phyloP scores from a whole-genome alignment of 2,888 invertebrate genomes.

The Tortricodes alternella region DNA sequence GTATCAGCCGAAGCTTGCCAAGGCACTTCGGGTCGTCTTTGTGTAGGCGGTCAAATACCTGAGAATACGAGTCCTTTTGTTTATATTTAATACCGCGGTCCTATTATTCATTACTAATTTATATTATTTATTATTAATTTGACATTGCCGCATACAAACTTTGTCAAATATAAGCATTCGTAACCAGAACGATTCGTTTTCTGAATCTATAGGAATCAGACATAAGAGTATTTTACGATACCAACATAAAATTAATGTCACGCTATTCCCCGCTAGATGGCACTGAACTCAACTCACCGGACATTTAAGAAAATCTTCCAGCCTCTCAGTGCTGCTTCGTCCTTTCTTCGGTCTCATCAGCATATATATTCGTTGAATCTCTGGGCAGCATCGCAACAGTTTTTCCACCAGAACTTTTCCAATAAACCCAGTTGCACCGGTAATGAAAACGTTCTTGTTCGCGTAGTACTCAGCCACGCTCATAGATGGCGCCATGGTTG shows the following conservation, averaged over 20 bases:
- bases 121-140: no score
- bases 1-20: slow-evolving; percentile 85
- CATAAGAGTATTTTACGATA: no score
- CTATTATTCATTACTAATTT: no score
- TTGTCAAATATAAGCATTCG: no score
- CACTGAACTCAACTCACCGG: slow-evolving; percentile 59
- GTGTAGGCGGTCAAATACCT: slow-evolving; percentile 83
- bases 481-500: slow-evolving; percentile 61
- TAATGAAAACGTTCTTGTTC: slow-evolving; percentile 86
- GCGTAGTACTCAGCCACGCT: slow-evolving; percentile 82
- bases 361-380: slow-evolving; percentile 86
- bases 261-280: slow-evolving; percentile 31
- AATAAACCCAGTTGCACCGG: slow-evolving; percentile 93
- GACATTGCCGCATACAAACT: no score
- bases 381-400: slow-evolving; percentile 87
- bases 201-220: no score
- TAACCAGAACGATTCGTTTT: not conserved
- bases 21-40: slow-evolving; percentile 80
- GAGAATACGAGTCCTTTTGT: no score
- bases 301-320: slow-evolving; percentile 81
- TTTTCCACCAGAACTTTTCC: slow-evolving; percentile 93
- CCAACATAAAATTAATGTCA: no score
- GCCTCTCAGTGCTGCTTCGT: slow-evolving; percentile 82
- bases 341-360: slow-evolving; percentile 89
- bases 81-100: no score